Conservation (phyloP, 2,797 vertebrate species). For the Hippocampus kuda region DNA sequence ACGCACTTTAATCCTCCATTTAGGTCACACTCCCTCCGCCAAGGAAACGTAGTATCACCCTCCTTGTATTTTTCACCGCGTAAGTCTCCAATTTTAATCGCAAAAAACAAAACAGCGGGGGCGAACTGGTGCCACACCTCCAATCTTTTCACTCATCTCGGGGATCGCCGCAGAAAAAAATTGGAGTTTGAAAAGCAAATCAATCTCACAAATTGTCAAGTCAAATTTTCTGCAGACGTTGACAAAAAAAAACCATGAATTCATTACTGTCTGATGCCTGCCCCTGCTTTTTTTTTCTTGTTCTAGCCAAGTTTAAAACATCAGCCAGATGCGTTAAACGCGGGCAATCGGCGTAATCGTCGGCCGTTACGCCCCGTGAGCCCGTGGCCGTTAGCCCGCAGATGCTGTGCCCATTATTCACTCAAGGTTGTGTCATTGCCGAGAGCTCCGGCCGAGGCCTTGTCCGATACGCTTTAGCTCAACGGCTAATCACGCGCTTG, state of each 20-base stretch:
- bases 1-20: slow-evolving; percentile 62
- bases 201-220: too few species aligned
- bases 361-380: slow-evolving; percentile 16
- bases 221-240: too few species aligned
- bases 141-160: neutral
- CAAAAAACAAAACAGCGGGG: slow-evolving; percentile 10
- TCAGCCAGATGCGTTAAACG: slow-evolving; percentile 5
- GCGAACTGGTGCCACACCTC: neutral
- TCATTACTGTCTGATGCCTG: too few species aligned
- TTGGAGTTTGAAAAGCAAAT: too few species aligned
- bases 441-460: slow-evolving; percentile 46
- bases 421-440: slow-evolving; percentile 66
- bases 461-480: slow-evolving; percentile 62
- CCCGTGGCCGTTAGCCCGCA: slow-evolving; percentile 41
- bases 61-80: neutral
- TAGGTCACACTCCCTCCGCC: slow-evolving; percentile 53
- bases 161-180: neutral
- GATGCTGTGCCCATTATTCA: slow-evolving; percentile 62
- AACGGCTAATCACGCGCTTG: slow-evolving; percentile 34
- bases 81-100: slow-evolving; percentile 23
- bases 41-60: slow-evolving; percentile 2
- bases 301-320: neutral
- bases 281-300: neutral
- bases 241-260: too few species aligned
- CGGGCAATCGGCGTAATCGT: slow-evolving; percentile 4